Evolutionary conservation across 2,888 invertebrate species (phyloP).

Genomic region (Cantharis rufa): DNA sequence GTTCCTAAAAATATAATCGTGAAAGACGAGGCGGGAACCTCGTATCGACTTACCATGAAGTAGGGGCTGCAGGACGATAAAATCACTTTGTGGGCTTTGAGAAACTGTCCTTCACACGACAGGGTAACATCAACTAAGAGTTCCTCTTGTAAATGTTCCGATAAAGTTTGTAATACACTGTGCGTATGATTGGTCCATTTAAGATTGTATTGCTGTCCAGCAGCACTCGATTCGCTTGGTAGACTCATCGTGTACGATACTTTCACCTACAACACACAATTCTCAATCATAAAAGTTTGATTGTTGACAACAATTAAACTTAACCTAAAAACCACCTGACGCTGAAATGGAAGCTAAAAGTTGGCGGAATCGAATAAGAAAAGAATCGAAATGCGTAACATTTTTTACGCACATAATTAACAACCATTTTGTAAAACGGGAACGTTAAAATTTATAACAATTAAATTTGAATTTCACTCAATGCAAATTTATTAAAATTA

Average conservation of each 20-base stretch:
- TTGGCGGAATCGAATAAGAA: not conserved
- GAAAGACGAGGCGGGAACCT: conserved; percentile 5
- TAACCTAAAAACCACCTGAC: not conserved
- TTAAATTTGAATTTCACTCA: not conserved
- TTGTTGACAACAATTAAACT: not conserved
- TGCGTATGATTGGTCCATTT: conserved; percentile 59
- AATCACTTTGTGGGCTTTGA: conserved; percentile 59
- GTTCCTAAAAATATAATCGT: conserved; percentile 45
- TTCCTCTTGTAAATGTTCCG: conserved; percentile 55
- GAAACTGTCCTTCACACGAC: conserved; percentile 56
- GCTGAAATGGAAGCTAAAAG: not conserved
- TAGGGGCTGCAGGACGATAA: conserved; percentile 59
- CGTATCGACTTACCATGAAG: conserved; percentile 51
- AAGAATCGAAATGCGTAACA: not conserved
- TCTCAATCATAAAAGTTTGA: not conserved
- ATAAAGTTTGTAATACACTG: conserved; percentile 56
- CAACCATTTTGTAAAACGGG: not conserved
- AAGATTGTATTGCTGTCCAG: conserved; percentile 51
- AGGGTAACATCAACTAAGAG: conserved; percentile 58
- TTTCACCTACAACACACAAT: not conserved
- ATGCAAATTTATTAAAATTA: not conserved
- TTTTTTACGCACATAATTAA: not conserved
- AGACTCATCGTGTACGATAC: not conserved
- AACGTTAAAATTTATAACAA: not conserved
- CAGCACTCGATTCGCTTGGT: not conserved